Evolutionary conservation across 1,140 invertebrate species (phyloP).

Genomic region (Zelostemma sp.): DNA sequence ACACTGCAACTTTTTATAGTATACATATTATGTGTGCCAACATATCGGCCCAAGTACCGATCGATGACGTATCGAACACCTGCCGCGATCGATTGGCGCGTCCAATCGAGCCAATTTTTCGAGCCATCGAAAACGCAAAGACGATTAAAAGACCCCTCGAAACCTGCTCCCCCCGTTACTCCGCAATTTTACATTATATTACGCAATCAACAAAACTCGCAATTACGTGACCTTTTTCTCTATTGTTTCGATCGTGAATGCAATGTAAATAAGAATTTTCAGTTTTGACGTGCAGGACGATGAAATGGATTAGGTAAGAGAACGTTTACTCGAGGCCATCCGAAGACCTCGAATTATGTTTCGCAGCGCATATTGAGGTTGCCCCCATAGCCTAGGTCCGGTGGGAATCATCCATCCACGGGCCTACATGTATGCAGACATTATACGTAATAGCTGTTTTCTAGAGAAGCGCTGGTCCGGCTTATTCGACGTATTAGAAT

Average conservation of each 20-base stretch:
- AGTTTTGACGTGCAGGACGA: no score
- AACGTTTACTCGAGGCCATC: constrained; percentile 17
- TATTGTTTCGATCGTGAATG: no score
- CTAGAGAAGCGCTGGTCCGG: constrained; percentile 58
- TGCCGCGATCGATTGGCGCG: constrained; percentile 40
- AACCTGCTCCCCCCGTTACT: no score
- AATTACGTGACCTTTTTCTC: no score
- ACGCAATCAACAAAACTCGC: no score
- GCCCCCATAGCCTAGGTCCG: constrained; percentile 56
- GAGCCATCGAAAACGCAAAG: no score
- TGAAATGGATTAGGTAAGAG: no score
- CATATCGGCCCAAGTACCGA: constrained; percentile 34
- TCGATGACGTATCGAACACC: constrained; percentile 39
- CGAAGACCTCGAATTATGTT: constrained; percentile 32
- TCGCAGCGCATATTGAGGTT: constrained; percentile 31
- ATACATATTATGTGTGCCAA: no score
- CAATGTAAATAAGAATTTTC: no score
- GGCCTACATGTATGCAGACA: no score
- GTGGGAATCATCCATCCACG: constrained; percentile 49
- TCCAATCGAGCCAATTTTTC: constrained; percentile 40
- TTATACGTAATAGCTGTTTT: constrained; percentile 61
- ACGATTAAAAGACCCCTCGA: no score
- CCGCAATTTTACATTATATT: no score
- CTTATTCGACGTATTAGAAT: constrained; percentile 62
- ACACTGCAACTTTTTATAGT: constrained; percentile 37